phyloP scores from a whole-genome alignment of 1,140 invertebrate species.

The Leguminivora glycinivorella region DNA sequence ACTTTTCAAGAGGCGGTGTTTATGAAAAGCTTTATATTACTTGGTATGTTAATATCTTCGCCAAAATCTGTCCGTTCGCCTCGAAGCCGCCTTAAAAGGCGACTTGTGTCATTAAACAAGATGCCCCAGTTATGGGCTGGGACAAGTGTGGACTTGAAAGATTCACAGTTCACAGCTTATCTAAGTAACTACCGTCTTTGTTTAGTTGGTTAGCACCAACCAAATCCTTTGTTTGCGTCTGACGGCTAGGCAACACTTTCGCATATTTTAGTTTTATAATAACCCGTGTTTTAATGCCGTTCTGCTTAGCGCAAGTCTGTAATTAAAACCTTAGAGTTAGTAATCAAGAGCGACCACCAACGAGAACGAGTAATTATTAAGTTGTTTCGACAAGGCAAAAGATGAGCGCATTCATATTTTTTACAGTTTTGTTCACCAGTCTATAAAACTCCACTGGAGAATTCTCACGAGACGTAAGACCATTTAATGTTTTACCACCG shows the following conservation, averaged over 20 bases:
- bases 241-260: not conserved
- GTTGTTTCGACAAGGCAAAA: constrained; percentile 1
- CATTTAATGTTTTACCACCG: constrained; percentile 17
- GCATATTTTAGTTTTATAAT: not conserved
- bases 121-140: constrained; percentile 50
- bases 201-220: constrained; percentile 3
- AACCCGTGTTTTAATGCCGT: not conserved
- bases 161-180: constrained; percentile 35
- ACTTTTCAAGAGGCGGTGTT: not conserved
- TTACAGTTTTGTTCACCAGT: constrained; percentile 3
- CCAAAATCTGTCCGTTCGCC: constrained; percentile 24
- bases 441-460: not conserved
- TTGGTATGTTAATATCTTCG: constrained; percentile 20
- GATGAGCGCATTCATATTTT: not conserved
- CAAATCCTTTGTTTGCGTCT: constrained; percentile 4
- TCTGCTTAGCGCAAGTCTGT: not conserved
- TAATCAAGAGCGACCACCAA: constrained; percentile 1
- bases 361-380: not conserved
- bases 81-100: constrained; percentile 43
- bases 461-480: constrained; percentile 15
- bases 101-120: constrained; percentile 53
- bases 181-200: constrained; percentile 10
- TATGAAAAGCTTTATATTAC: constrained; percentile 14
- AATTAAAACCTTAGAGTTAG: not conserved
- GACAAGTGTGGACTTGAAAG: constrained; percentile 49